phyloP scores from a whole-genome alignment of 2,113 vertebrate genomes.

The Oryzias woworae region DNA sequence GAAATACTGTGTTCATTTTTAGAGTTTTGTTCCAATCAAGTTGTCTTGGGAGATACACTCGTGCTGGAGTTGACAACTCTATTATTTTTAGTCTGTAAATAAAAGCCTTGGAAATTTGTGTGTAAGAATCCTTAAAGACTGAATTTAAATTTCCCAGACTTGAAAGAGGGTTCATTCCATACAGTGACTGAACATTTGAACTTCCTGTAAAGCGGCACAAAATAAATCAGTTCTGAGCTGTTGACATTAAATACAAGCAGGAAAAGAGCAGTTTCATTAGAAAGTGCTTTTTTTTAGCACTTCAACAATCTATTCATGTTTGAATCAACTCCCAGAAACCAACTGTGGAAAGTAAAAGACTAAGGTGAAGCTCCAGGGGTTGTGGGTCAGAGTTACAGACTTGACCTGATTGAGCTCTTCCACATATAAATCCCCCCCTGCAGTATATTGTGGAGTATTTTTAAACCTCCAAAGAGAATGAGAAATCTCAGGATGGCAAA shows the following conservation, averaged over 20 bases:
- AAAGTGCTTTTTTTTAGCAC: conserved; percentile 13
- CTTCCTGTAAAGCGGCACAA: conserved; percentile 28
- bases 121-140: no score
- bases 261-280: conserved; percentile 1
- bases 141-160: background rate
- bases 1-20: conserved; percentile 20
- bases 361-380: conserved; percentile 30
- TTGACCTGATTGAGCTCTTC: conserved; percentile 54
- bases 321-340: conserved; percentile 1
- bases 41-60: no score
- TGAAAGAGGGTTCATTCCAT: conserved; percentile 10
- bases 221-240: background rate
- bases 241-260: conserved; percentile 5
- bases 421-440: conserved; percentile 28
- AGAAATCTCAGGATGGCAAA: conserved; percentile 28
- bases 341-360: conserved; percentile 23
- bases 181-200: conserved; percentile 6
- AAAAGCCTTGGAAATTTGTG: no score
- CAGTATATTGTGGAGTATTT: conserved; percentile 40
- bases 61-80: no score
- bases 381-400: conserved; percentile 29
- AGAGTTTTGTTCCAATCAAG: background rate
- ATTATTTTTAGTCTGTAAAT: no score
- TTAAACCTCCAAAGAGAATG: conserved; percentile 52
- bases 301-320: background rate